Conservation (phyloP, 1,140 invertebrate species). For the Protaetia brevitarsis region DNA sequence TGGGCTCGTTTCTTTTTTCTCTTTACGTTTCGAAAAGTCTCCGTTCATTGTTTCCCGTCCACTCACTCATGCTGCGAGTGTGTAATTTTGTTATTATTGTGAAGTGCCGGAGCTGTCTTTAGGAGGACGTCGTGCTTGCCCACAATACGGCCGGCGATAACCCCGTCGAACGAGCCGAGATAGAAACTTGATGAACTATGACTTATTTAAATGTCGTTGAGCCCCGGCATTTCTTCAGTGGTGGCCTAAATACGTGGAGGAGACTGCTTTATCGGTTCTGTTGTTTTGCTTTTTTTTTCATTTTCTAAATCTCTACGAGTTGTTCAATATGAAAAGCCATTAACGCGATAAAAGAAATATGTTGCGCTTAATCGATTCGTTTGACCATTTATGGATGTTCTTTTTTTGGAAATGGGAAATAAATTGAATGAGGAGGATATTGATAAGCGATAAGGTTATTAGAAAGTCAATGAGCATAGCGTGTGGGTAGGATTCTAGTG, state of each 20-base stretch:
- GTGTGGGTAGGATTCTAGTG: no score
- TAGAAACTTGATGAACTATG: conserved; percentile 8
- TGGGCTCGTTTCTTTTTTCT: not conserved
- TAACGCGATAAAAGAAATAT: conserved; percentile 5
- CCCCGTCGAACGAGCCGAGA: conserved; percentile 5
- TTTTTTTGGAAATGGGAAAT: no score
- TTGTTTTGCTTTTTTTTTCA: not conserved
- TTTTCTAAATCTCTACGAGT: not conserved
- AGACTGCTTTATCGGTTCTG: not conserved
- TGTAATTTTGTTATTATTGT: not conserved
- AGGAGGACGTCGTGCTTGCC: not conserved
- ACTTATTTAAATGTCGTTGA: conserved; percentile 14
- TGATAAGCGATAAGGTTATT: no score
- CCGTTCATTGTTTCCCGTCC: not conserved
- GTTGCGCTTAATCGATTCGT: no score
- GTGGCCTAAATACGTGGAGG: not conserved
- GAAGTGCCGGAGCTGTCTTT: not conserved
- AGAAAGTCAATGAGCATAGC: no score
- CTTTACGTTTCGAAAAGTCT: no score
- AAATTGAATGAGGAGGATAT: no score
- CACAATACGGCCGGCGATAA: not conserved
- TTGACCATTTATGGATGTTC: no score
- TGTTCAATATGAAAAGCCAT: conserved; percentile 1
- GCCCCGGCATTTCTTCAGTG: not conserved
- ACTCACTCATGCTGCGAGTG: not conserved